These are phyloP conservation scores for Cabera pusaria DNA, from an alignment of 2,888 invertebrate species.

Conservation along the genomic window DNA sequence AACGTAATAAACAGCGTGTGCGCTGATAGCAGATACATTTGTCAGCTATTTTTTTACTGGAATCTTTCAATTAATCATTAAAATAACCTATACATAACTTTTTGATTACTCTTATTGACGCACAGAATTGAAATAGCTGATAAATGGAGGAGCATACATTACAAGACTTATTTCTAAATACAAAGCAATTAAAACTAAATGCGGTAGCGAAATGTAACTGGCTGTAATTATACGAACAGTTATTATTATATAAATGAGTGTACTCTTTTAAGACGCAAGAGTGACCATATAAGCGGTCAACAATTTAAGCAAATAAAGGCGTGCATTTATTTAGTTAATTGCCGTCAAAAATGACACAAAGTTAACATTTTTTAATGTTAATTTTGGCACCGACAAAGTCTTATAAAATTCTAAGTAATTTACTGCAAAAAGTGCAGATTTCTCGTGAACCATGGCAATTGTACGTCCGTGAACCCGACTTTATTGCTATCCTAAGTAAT, in stretches of 20 bases:
- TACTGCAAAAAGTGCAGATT: constrained; percentile 77
- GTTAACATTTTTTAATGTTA: constrained; percentile 65
- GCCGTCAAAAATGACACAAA: constrained; percentile 58
- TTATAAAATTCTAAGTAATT: constrained; percentile 59
- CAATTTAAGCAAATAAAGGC: constrained; percentile 60
- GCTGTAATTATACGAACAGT: constrained; percentile 33
- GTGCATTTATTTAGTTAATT: constrained; percentile 64
- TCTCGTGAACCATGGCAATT: constrained; percentile 56
- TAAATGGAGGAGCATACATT: constrained; percentile 39
- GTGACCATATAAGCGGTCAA: constrained; percentile 41
- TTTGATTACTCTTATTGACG: constrained; percentile 56
- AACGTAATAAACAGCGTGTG: constrained; percentile 50
- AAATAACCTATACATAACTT: constrained; percentile 47
- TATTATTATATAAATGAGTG: constrained; percentile 32
- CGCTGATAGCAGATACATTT: constrained; percentile 64
- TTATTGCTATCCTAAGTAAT: constrained; percentile 68
- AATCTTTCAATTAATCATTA: constrained; percentile 66
- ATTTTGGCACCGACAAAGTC: constrained; percentile 62
- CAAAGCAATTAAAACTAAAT: constrained; percentile 33
- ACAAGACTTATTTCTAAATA: constrained; percentile 26
- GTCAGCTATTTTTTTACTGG: constrained; percentile 67
- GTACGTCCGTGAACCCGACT: constrained; percentile 64
- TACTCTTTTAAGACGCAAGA: constrained; percentile 35
- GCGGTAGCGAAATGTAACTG: constrained; percentile 31
- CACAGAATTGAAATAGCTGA: constrained; percentile 48